Conservation (phyloP, 2,888 invertebrate species). For the Tinea trinotella region DNA sequence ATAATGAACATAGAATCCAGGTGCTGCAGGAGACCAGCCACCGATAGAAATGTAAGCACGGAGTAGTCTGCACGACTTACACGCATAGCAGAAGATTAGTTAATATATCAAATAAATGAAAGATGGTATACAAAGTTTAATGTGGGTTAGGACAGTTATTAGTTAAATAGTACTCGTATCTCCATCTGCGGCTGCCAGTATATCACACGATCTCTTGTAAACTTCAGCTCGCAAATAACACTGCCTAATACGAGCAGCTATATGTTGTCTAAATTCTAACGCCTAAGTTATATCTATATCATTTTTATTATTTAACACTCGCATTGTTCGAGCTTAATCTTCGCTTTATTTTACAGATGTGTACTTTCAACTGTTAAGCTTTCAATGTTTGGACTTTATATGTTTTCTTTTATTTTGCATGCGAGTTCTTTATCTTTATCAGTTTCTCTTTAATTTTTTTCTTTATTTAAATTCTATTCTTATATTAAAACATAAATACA, state of each 20-base stretch:
- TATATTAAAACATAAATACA: background rate
- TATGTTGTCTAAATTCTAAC: constrained; percentile 50
- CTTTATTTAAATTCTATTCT: background rate
- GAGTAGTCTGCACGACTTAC: constrained; percentile 13
- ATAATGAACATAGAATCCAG: constrained; percentile 43
- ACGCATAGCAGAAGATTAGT: constrained; percentile 7
- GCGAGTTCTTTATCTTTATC: constrained; percentile 15
- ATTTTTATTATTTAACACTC: constrained; percentile 30
- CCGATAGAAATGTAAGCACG: constrained; percentile 33
- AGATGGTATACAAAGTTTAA: background rate
- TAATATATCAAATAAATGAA: background rate
- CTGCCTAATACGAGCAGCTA: constrained; percentile 62
- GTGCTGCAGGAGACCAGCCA: constrained; percentile 67
- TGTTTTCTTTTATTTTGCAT: constrained; percentile 18
- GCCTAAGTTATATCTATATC: constrained; percentile 25
- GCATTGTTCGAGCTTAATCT: constrained; percentile 31
- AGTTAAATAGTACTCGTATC: too few relatives aligned
- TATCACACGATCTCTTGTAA: constrained; percentile 20
- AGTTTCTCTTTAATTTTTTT: background rate
- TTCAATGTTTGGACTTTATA: constrained; percentile 19
- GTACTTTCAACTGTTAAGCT: constrained; percentile 25
- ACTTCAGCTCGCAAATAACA: constrained; percentile 66
- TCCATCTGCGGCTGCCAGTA: constrained; percentile 11
- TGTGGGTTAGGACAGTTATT: background rate
- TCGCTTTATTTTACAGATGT: constrained; percentile 37